These are phyloP conservation scores for Vireo griseus DNA, from an alignment of 2,797 vertebrate species.

Conservation along the genomic window DNA sequence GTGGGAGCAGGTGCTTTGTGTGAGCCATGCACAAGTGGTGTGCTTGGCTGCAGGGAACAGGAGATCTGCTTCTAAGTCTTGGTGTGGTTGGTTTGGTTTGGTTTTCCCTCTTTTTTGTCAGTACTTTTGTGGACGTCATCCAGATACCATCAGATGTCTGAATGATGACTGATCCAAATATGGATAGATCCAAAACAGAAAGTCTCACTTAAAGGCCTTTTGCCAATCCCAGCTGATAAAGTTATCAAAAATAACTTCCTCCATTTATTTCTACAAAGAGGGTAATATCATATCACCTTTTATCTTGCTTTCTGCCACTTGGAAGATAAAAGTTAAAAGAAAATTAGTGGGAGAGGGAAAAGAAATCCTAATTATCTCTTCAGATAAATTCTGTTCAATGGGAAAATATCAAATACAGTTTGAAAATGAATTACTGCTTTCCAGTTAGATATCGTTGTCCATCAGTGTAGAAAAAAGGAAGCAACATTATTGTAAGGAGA, in stretches of 20 bases:
- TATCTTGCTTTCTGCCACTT: conserved; percentile 1
- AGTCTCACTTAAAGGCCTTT: neutral
- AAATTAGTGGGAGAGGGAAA: neutral
- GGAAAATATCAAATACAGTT: neutral
- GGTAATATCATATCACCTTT: neutral
- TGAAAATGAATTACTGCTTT: neutral
- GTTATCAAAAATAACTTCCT: neutral
- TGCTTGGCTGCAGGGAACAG: neutral
- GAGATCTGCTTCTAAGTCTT: neutral
- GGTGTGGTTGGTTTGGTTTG: neutral
- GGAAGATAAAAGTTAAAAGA: neutral
- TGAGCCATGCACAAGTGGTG: accelerated
- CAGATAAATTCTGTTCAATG: neutral
- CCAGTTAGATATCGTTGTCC: neutral
- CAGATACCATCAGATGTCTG: neutral
- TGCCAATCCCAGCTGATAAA: neutral
- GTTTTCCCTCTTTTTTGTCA: neutral
- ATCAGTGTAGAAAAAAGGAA: neutral
- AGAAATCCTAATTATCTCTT: conserved; percentile 1
- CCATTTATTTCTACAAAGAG: neutral
- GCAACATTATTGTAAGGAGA: neutral
- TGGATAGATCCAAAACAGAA: neutral
- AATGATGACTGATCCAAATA: neutral
- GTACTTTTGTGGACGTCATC: neutral
- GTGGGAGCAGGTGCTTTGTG: neutral